Percentiles rank a stretch among this genome's conserved stretches.
phyloP scores from a whole-genome alignment of 2,888 invertebrate species.

The Pristionchus arcanus region DNA sequence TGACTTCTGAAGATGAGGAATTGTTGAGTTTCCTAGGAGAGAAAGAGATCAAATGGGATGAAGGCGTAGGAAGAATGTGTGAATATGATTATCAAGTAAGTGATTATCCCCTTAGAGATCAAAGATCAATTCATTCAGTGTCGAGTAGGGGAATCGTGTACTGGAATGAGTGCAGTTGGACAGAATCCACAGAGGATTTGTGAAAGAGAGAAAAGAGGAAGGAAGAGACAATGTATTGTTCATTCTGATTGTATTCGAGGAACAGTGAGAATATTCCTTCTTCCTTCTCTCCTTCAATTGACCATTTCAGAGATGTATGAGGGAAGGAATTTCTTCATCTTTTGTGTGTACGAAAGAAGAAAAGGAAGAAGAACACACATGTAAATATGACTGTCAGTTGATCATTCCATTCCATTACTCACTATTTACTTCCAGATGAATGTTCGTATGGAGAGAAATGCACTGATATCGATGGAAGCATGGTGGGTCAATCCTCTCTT shows the following conservation, averaged over 20 bases:
- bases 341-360: slow-evolving; percentile 23
- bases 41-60: slow-evolving; percentile 39
- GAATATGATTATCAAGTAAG: slow-evolving; percentile 46
- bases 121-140: slow-evolving; percentile 27
- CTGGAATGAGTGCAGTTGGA: background rate
- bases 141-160: slow-evolving; percentile 29
- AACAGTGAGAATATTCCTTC: background rate
- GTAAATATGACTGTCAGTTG: slow-evolving; percentile 23
- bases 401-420: background rate
- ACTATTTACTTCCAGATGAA: background rate
- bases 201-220: background rate
- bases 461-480: slow-evolving; percentile 25
- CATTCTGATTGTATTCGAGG: slow-evolving; percentile 39
- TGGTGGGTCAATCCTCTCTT: background rate
- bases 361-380: background rate
- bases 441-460: slow-evolving; percentile 36
- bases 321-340: background rate
- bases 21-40: slow-evolving; percentile 11
- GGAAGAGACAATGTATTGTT: slow-evolving; percentile 42
- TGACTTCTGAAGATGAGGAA: slow-evolving; percentile 4
- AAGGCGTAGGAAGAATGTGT: slow-evolving; percentile 24
- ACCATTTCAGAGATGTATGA: slow-evolving; percentile 28
- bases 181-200: slow-evolving; percentile 44
- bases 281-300: background rate
- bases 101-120: background rate